phyloP scores from a whole-genome alignment of 1,140 invertebrate species.

The Drosophila kurseongensis region DNA sequence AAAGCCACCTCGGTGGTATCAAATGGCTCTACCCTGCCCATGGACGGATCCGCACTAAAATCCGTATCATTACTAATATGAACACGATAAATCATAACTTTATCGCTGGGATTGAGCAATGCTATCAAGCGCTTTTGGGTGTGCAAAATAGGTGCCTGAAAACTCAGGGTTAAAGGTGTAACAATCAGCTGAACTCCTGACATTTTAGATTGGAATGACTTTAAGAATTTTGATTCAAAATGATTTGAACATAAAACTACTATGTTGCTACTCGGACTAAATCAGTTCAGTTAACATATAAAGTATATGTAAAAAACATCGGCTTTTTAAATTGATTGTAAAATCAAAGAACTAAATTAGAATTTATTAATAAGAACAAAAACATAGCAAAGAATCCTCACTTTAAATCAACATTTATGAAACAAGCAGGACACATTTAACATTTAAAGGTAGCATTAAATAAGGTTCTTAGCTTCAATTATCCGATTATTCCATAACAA shows the following conservation, averaged over 20 bases:
- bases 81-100: slow-evolving; percentile 16
- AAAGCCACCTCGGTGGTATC: slow-evolving; percentile 40
- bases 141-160: slow-evolving; percentile 33
- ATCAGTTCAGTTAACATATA: too few relatives aligned
- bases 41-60: neutral
- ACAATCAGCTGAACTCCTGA: slow-evolving; percentile 22
- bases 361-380: too few relatives aligned
- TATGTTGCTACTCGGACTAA: too few relatives aligned
- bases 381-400: too few relatives aligned
- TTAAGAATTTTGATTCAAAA: too few relatives aligned
- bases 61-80: neutral
- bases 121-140: slow-evolving; percentile 37
- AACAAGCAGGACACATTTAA: too few relatives aligned
- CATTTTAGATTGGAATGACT: neutral
- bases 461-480: too few relatives aligned
- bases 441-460: too few relatives aligned
- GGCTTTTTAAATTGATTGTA: too few relatives aligned
- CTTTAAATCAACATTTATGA: neutral
- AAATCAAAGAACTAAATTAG: too few relatives aligned
- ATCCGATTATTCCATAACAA: neutral
- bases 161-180: slow-evolving; percentile 23
- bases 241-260: too few relatives aligned
- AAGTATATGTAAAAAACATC: too few relatives aligned
- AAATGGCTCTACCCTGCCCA: slow-evolving; percentile 9
- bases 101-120: slow-evolving; percentile 34